Evolutionary conservation across 2,797 vertebrate species (phyloP), one percentile per base, ranked within the genome.

Genomic region (Chaunax sp.): DNA sequence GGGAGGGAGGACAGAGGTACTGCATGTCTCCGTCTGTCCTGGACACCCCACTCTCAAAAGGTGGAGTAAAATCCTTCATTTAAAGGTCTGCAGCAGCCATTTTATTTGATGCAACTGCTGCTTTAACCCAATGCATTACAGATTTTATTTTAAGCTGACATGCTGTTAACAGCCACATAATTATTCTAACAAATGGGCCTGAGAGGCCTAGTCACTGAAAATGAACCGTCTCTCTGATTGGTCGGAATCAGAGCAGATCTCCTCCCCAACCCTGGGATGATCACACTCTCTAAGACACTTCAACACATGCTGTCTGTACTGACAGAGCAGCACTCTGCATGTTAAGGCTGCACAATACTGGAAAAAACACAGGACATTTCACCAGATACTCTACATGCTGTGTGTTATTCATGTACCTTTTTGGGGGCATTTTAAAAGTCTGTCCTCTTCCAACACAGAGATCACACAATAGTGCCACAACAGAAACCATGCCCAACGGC

Each of bases 161-260:
- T 77, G 75, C 73, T 78, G 83, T 78, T 84, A 84, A 81, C 83
- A 82, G 75, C 74, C 81, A 37, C 77, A 43, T 83, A 84, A 89
- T 88, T 86, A 86, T 86, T 88, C 75, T 76, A 78, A 88, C 73
- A 86, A 86, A 87, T 77, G 83, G 72, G 69, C 64, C 78, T 75
- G 75, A 84, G 79, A 81, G 77, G 69, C 80, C 76, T 5, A 57
- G 76, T 72, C 72, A 64, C 54, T 26, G 72, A 77, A 49, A 60
- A 67, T n/a, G 0, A 64, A 56, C 55, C 52, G 55, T 73, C 41
- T 62, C 69, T 73, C 64, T 75, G 82, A 87, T 79, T 87, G 86
- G 84, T 56, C 79, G 71, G 81, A 86, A 88, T 86, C 71, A 82
- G 78, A 65, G 66, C 77, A 75, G 71, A 69, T 69, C 67, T 68